Evolutionary conservation across 2,888 invertebrate species (phyloP).

Genomic region (Drosophila cracens): DNA sequence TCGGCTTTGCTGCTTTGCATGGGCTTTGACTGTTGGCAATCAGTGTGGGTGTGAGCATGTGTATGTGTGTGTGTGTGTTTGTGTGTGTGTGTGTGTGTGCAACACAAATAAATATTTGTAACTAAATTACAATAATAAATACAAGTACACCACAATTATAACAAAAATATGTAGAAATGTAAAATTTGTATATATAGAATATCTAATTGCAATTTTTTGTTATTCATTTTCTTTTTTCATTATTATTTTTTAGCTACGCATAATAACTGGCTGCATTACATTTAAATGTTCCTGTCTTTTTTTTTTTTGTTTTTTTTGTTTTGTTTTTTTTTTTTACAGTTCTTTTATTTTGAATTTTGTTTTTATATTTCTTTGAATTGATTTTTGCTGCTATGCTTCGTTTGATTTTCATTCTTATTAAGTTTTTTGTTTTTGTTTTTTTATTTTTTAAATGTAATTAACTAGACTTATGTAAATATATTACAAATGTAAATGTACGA

Average conservation of each 20-base stretch:
- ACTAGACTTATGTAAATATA: slow-evolving; percentile 79
- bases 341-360: slow-evolving; percentile 49
- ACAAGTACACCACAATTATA: slow-evolving; percentile 32
- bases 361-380: slow-evolving; percentile 62
- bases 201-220: slow-evolving; percentile 64
- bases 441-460: slow-evolving; percentile 59
- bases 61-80: slow-evolving; percentile 2
- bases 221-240: slow-evolving; percentile 28
- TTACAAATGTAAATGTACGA: slow-evolving; percentile 79
- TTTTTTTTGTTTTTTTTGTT: slow-evolving; percentile 61
- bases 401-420: slow-evolving; percentile 73
- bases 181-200: slow-evolving; percentile 54
- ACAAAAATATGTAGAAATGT: slow-evolving; percentile 49
- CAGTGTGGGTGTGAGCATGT: slow-evolving; percentile 8
- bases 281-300: slow-evolving; percentile 64
- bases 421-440: slow-evolving; percentile 45
- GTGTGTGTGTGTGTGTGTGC: slow-evolving; percentile 44
- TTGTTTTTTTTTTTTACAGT: slow-evolving; percentile 61
- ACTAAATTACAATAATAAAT: slow-evolving; percentile 33
- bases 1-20: slow-evolving; percentile 32
- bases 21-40: slow-evolving; percentile 30
- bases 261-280: slow-evolving; percentile 74
- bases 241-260: slow-evolving; percentile 64
- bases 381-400: slow-evolving; percentile 71
- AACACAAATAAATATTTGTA: slow-evolving; percentile 49